Evolutionary conservation across 2,113 vertebrate species (phyloP).

Genomic region (Chrysochloris asiatica): DNA sequence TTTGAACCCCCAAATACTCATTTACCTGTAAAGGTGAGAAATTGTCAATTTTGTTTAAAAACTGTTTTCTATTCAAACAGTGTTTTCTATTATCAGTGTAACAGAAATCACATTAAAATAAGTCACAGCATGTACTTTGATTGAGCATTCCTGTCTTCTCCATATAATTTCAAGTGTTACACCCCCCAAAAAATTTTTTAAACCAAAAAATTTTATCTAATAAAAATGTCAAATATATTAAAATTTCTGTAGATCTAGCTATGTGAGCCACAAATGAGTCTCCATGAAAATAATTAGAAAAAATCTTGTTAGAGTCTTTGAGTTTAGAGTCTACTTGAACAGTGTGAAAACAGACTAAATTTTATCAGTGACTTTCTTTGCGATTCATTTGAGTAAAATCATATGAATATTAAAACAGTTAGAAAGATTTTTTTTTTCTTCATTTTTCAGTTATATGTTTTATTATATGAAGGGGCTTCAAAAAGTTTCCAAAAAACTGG

Average conservation of each 20-base stretch:
- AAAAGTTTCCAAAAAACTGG: too few relatives aligned
- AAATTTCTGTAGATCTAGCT: not conserved
- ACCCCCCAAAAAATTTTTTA: not conserved
- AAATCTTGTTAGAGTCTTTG: not conserved
- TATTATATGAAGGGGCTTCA: too few relatives aligned
- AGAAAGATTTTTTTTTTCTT: too few relatives aligned
- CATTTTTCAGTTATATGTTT: too few relatives aligned
- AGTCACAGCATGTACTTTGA: not conserved
- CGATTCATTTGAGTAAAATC: slow-evolving; percentile 6
- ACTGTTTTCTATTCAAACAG: not conserved
- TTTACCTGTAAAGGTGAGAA: not conserved
- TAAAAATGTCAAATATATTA: not conserved
- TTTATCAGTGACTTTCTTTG: not conserved
- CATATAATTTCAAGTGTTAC: not conserved
- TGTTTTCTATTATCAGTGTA: not conserved
- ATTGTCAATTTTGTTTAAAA: not conserved
- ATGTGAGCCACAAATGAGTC: not conserved
- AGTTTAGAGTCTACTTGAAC: not conserved
- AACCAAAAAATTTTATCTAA: not conserved
- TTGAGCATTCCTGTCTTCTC: not conserved
- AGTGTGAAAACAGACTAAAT: not conserved
- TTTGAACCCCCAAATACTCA: not conserved
- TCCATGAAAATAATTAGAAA: not conserved
- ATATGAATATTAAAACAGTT: not conserved
- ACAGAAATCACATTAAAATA: not conserved